Base-by-base conservation (phyloP, 2,113 vertebrate species). In the Chrysemys picta region DNA sequence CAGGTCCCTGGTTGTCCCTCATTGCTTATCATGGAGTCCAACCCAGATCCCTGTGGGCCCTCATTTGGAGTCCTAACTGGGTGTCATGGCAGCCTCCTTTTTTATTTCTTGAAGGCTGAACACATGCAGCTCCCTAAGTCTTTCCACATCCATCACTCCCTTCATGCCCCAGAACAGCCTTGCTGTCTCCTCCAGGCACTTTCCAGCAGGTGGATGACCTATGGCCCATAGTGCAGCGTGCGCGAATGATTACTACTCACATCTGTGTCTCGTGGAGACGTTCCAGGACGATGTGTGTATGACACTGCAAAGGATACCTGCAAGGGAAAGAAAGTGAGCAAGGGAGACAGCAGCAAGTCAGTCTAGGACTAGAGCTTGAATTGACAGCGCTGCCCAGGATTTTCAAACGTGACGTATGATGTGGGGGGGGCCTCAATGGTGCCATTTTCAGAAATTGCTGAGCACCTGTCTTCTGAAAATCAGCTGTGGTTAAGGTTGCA, bases 291-390 rank as follows among this genome's bases (percentile, higher is more conserved):
- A 75, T 94, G 93, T 11, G 76, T 84, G 35, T 97, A 97, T 3
- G 90, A 79, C n/a, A 95, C 95, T 9, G 87, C 84, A 84, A 97
- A 97, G 11, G 94, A 95, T 29, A 96, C 93, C 95, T 97, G 45
- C 25, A 16, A 38, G 87, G 35, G 38, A 80, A 76, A 22, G 62
- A 59, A 76, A 11, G 13, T 17, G 7, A n/a, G 80, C 2, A 12
- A 29, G 35, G 49, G 24, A 35, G 49, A 25, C 38, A 38, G 24
- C 42, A 29, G 80, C 16, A 10, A 29, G 13, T 24, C 75, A 47
- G 38, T 6, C 11, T 72, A 9, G n/a, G 42, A 27, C 5, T 27
- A 25, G 25, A 47, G 42, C 22, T 22, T 76, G 21, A 45, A 24
- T 45, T 76, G 22, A 7, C 21, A 45, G 11, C 21, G 10, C 45